These are phyloP conservation scores for Apostichopus japonicus DNA, from an alignment of 35 echinoderm and acorn worm species.

Conservation along the genomic window DNA sequence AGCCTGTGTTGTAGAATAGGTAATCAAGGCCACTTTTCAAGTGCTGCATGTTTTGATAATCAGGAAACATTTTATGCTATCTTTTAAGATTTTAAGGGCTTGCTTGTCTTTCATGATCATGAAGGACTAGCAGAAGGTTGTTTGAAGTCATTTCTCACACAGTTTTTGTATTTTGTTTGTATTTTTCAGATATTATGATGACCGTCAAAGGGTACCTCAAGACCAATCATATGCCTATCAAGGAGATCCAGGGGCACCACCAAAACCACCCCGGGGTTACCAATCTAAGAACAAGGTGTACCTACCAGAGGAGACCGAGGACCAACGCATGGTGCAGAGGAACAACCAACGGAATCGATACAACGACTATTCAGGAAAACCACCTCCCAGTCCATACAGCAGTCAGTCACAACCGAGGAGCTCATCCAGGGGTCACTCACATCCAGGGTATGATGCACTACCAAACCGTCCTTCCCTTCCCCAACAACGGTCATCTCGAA, in stretches of 20 bases:
- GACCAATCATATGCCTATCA: slow-evolving; percentile 19
- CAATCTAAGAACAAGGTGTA: slow-evolving; percentile 50
- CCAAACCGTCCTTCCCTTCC: slow-evolving; percentile 8
- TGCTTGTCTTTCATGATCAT: too few relatives aligned
- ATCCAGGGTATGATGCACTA: slow-evolving; percentile 3
- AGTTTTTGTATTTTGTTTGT: not conserved
- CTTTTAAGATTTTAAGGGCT: too few relatives aligned
- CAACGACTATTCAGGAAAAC: slow-evolving; percentile 38
- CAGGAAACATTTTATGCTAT: too few relatives aligned
- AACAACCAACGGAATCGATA: slow-evolving; percentile 34
- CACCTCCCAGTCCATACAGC: not conserved
- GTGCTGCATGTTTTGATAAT: too few relatives aligned
- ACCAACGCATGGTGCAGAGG: slow-evolving; percentile 25
- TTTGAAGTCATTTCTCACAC: too few relatives aligned
- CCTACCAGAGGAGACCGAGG: slow-evolving; percentile 42
- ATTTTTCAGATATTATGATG: slow-evolving; percentile 28
- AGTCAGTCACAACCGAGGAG: not conserved
- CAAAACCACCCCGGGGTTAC: slow-evolving; percentile 52
- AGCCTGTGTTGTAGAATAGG: too few relatives aligned
- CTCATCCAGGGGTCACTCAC: not conserved
- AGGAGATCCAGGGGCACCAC: slow-evolving; percentile 33
- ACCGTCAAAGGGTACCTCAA: not conserved
- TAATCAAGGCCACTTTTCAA: too few relatives aligned
- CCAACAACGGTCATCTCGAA: slow-evolving; percentile 4
- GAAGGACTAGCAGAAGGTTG: too few relatives aligned